Conservation (phyloP, 2,888 invertebrate species). For the Stenichneumon culpator region DNA sequence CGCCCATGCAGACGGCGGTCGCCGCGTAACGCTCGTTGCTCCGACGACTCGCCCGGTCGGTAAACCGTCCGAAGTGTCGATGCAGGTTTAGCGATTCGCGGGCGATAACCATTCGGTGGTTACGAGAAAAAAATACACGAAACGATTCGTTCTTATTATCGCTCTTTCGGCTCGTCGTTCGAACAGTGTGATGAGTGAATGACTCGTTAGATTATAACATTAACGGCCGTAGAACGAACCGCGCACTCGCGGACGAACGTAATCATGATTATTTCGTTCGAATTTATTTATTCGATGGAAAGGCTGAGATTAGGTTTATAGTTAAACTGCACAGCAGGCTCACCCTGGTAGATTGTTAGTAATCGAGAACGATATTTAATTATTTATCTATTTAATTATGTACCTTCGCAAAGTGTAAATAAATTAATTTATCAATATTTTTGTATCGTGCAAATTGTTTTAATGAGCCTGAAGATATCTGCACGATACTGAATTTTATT, state of each 20-base stretch:
- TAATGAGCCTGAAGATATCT: neutral
- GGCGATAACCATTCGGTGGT: conserved; percentile 7
- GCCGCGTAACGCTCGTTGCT: conserved; percentile 32
- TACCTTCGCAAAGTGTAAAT: conserved; percentile 1
- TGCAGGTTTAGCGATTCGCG: conserved; percentile 14
- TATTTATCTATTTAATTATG: conserved; percentile 14
- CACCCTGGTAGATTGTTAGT: conserved; percentile 32
- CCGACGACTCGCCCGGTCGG: conserved; percentile 16
- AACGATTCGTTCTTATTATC: conserved; percentile 40
- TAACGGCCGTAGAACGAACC: neutral
- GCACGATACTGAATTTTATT: too few relatives aligned
- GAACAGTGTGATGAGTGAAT: conserved; percentile 24
- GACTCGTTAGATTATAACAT: conserved; percentile 27
- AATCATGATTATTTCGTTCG: conserved; percentile 2
- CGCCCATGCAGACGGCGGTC: conserved; percentile 78
- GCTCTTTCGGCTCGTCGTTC: neutral
- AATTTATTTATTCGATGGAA: conserved; percentile 45
- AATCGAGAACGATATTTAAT: conserved; percentile 24
- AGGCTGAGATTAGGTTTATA: conserved; percentile 52
- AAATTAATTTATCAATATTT: conserved; percentile 9
- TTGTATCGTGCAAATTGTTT: neutral
- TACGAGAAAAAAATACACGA: neutral
- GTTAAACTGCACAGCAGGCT: conserved; percentile 22
- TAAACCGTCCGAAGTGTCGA: neutral
- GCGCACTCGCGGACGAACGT: neutral